These are phyloP conservation scores for Stylophora pistillata DNA, from an alignment of 64 coral and sea anemone genomes.

Conservation along the genomic window DNA sequence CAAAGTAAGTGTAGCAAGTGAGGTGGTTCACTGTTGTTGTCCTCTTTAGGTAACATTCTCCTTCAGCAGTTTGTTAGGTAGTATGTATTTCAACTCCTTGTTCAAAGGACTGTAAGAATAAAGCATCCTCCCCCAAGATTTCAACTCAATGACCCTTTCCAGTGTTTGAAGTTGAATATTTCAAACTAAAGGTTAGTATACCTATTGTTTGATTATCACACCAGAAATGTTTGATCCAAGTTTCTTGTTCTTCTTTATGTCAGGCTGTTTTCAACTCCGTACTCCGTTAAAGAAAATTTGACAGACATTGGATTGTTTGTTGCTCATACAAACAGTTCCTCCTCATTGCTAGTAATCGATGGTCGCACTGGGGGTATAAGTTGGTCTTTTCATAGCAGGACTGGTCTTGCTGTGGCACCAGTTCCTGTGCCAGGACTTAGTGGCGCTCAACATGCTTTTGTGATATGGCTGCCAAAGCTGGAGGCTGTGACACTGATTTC, in stretches of 20 bases:
- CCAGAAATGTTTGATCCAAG: not conserved
- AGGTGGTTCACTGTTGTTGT: not conserved
- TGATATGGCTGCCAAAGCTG: constrained; percentile 58
- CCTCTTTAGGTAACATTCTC: not conserved
- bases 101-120: no score
- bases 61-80: not conserved
- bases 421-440: not conserved
- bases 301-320: constrained; percentile 42
- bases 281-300: constrained; percentile 15
- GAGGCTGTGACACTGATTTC: constrained; percentile 1
- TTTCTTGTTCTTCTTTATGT: not conserved
- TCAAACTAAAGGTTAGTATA: no score
- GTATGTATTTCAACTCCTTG: no score
- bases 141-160: no score
- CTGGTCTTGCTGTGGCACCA: constrained; percentile 34
- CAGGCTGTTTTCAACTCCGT: constrained; percentile 14
- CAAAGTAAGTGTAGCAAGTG: no score
- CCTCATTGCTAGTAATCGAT: constrained; percentile 44
- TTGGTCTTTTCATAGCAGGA: constrained; percentile 38
- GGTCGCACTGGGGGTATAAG: constrained; percentile 18
- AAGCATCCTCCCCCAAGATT: no score
- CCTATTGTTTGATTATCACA: no score
- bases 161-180: no score
- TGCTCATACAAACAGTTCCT: constrained; percentile 24
- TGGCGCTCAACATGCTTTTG: constrained; percentile 8